A percentile compares a stretch with the other conserved stretches of the same genome.
Conservation (phyloP, 2,113 vertebrate genomes). For the Serinus canaria region DNA sequence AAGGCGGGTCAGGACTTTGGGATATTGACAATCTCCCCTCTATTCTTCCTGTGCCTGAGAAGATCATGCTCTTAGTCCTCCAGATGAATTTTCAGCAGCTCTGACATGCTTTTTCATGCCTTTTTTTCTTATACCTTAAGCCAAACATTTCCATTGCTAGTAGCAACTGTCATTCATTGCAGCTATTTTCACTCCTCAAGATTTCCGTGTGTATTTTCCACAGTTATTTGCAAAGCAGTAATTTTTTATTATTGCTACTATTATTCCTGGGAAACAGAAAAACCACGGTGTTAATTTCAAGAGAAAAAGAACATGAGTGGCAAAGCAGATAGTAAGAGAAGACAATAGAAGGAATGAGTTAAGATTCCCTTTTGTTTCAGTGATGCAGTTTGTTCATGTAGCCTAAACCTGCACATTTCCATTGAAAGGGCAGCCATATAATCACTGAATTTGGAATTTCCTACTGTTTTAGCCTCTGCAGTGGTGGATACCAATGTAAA, state of each 20-base stretch:
- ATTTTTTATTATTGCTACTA: constrained; percentile 18
- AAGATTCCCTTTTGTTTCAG: constrained; percentile 52
- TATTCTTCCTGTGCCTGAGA: neutral
- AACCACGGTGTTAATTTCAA: neutral
- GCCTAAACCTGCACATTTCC: neutral
- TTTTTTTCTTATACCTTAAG: neutral
- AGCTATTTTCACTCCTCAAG: constrained; percentile 46
- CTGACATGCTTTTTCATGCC: neutral
- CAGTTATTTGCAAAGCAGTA: constrained; percentile 26
- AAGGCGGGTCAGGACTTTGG: constrained; percentile 18
- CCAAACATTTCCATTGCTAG: constrained; percentile 51
- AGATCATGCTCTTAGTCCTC: neutral
- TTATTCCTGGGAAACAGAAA: constrained; percentile 53
- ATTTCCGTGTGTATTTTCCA: constrained; percentile 50
- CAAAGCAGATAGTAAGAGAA: constrained; percentile 61
- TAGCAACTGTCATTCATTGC: constrained; percentile 39
- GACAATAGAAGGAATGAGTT: constrained; percentile 69
- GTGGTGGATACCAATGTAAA: neutral
- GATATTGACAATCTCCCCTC: neutral
- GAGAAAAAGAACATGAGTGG: constrained; percentile 38
- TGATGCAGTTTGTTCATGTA: neutral
- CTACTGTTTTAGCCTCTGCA: neutral
- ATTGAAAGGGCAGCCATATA: neutral
- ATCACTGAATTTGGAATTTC: neutral
- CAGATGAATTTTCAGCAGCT: constrained; percentile 24